Base-by-base conservation (phyloP, 2,888 invertebrate genomes). In the Xylota segnis region DNA sequence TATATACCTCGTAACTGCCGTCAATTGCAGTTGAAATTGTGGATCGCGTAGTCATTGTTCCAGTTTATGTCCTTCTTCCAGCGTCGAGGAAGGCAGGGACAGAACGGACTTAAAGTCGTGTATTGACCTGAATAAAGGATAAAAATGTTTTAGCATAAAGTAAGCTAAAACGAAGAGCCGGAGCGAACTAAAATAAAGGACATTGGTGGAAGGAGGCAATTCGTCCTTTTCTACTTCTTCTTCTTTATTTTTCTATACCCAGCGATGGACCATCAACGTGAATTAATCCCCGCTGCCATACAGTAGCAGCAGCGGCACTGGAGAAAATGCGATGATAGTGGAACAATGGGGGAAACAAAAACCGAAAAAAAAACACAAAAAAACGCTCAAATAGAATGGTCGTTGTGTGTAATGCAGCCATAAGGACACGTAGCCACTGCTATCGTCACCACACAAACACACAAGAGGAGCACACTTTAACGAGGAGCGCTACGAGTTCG, bases 141-240 rank as follows among this genome's bases (percentile, higher is more conserved):
- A 74, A 70, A 83, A 78, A 78, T 83, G 83, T 83, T 83, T 83
- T 78, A 83, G 78, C 83, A 83, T 83, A 83, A 83, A 83, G 74
- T 70, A 74, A 74, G 74, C 61, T 68, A 40, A 68, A 74, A 72
- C 77, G 34, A 70, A 37, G 50, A 63, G 43, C 5, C n/a, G 34
- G 23, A 29, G 40, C 16, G 14, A 37, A 70, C 54, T 58, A 63
- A 76, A 82, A 82, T 58, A 82, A 63, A 65, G 54, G 54, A 77
- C 77, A 77, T 63, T 74, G 5, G 61, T 63, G 72, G 61, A 63
- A 77, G 61, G 72, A 70, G 74, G 68, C 63, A 70, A 83, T 79
- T 78, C 63, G 74, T 56, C 50, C 32, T 58, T 23, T 76, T 16
- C 50, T 29, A 27, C 27, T 34, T 59, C 66, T 66, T 54, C 23